Base-by-base conservation (phyloP, 1,140 invertebrate species). In the Drosophila gunungcola region DNA sequence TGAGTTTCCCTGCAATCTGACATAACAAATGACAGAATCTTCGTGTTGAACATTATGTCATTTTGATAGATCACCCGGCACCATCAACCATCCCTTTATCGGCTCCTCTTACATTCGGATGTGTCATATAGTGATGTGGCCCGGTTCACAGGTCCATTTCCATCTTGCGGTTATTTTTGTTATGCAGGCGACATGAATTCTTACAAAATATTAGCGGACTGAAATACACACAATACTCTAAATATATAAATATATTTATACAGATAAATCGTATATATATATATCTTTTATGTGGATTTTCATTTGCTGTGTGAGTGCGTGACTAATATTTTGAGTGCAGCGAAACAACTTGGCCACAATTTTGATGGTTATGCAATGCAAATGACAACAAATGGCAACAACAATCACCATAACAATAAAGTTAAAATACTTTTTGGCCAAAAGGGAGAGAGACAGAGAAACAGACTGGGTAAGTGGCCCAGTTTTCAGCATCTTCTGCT, bases 321-420 rank as follows among this genome's bases (percentile, higher is more conserved):
- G 82, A 86, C 82, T 86, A 86, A 86, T 88, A 82, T 73, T 81
- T 88, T 69, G 67, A 88, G 73, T 86, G 83, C 82, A 88, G 48
- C 56, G 65, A 61, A 69, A 69, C 56, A 57, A 70, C 60, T 86
- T 86, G 78, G 82, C 69, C 82, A 86, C 83, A 83, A 86, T 78
- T 81, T 77, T 63, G 61, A 21, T 29, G 77, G 25, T 86, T 86
- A 81, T 88, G 83, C 78, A 85, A 85, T 67, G 21, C 41, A 51
- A 64, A 74, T 56, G 46, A 61, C 60, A 58, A 60, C 63, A 73
- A 80, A 80, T 54, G 49, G 36, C 51, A 73, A 73, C 56, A 68
- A 72, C 45, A 62, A 72, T 86, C 68, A 85, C 63, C 67, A 72
- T 80, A 75, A 86, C 68, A 81, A 81, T 72, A 81, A 78, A 77